A percentile compares a stretch with the other conserved stretches of the same genome.
phyloP scores from a whole-genome alignment of 2,113 vertebrate genomes.

The Entomyzon cyanotis region DNA sequence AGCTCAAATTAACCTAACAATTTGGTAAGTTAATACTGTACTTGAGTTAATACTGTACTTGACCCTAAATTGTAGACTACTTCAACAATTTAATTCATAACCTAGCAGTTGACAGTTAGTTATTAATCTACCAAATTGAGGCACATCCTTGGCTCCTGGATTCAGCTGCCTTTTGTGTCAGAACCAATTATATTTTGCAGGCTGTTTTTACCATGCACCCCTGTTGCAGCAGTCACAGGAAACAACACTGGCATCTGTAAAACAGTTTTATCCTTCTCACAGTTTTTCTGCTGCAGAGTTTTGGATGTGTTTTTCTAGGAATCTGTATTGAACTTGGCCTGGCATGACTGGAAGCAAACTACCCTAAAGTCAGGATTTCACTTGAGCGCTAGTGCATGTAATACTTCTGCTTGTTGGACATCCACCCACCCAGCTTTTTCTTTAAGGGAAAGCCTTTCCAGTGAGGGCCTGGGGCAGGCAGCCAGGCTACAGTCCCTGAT shows the following conservation, averaged over 20 bases:
- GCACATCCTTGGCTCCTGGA: neutral
- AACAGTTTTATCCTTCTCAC: neutral
- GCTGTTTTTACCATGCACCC: neutral
- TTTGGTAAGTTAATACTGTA: neutral
- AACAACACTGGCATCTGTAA: neutral
- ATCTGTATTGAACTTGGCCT: neutral
- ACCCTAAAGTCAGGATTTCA: neutral
- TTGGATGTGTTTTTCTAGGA: neutral
- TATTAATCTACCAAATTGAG: neutral
- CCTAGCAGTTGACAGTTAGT: neutral
- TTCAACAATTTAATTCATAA: neutral
- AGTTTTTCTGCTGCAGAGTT: neutral
- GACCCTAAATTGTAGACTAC: neutral
- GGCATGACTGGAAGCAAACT: neutral
- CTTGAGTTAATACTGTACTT: neutral
- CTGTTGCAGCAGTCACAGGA: neutral
- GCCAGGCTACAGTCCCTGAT: neutral
- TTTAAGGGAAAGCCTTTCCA: neutral
- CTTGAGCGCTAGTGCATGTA: neutral
- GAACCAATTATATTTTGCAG: neutral
- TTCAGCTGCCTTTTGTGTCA: neutral
- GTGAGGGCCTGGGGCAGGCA: neutral
- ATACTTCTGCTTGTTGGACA: neutral
- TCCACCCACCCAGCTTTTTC: neutral
- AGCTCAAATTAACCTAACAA: neutral